Base-by-base conservation (phyloP, 1,140 invertebrate genomes). In the Drosophila miranda region DNA sequence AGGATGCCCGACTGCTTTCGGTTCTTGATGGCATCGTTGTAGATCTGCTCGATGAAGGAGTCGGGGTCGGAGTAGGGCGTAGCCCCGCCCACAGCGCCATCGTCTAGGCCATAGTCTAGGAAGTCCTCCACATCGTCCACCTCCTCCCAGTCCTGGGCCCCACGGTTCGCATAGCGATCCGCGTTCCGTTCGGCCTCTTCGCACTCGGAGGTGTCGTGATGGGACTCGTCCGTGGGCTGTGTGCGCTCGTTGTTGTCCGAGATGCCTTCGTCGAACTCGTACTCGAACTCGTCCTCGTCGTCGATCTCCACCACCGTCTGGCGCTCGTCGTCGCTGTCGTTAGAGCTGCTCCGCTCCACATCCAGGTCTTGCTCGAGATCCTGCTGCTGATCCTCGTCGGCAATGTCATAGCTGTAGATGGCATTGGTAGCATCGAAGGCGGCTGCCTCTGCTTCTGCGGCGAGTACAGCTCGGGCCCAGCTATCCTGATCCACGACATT, bases 291-390 rank as follows among this genome's bases (percentile, higher is more conserved):
- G 19, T 81, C 80, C 9, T 90, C 80, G 30, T 83, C 78, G n/a
- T 90, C 90, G 9, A 89, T 88, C 21, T 89, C 90, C 9, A 90
- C 90, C 2, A 90, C 88, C 0, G 90, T 90, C 34, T 89, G 90
- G 2, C 89, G 73, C 28, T 89, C 88, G 52, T 91, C 90, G 11
- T 90, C 90, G 49, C 90, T 90, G 16, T 83, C 86, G 26, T 90
- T 75, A 0, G 72, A 60, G 48, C 63, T 87, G 54, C 64, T 86
- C 51, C 75, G 67, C 28, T 43, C 48, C 0, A 48, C 43, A 6
- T 87, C 78, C 2, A 68, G 50, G 8, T 60, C 30, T 9, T 11
- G 9, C 0, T 11, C 30, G 3, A 34, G 11, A 13, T 38, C 9
- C 9, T 34, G 9, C 34, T 34, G 34, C 30, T 50, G 64, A 11